phyloP scores from a whole-genome alignment of 2,797 vertebrate genomes.

The Smutsia temminckii region DNA sequence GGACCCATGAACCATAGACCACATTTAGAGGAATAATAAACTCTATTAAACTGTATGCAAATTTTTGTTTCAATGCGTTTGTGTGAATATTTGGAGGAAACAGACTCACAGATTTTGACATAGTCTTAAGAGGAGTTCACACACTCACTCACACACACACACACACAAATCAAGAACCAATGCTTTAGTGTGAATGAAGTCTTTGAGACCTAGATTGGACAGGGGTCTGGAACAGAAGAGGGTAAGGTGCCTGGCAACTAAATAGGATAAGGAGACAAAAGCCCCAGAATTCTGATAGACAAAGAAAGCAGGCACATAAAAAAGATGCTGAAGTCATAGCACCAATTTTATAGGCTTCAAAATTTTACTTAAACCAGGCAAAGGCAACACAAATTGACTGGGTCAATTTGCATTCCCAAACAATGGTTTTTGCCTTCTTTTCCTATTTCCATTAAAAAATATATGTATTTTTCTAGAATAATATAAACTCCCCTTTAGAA shows the following conservation, averaged over 20 bases:
- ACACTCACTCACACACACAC: not conserved
- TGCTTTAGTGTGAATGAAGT: not conserved
- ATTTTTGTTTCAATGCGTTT: not conserved
- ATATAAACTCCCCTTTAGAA: not conserved
- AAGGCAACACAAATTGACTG: not conserved
- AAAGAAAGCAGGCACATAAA: not conserved
- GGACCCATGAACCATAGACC: not conserved
- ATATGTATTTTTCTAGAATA: not conserved
- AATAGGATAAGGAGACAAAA: not conserved
- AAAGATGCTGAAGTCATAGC: not conserved
- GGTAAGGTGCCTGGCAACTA: not conserved
- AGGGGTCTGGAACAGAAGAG: not conserved
- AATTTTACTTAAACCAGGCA: not conserved
- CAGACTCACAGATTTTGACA: not conserved
- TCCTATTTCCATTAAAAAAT: not conserved
- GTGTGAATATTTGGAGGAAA: conserved; percentile 8
- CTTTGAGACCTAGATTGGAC: not conserved
- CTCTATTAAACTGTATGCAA: not conserved
- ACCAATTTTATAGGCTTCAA: not conserved
- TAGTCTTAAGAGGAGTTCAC: not conserved
- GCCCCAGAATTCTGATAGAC: not conserved
- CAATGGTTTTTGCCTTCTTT: not conserved
- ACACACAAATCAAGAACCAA: not conserved
- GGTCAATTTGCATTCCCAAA: not conserved
- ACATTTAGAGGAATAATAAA: not conserved